Evolutionary conservation across 2,888 invertebrate species (phyloP).

Genomic region (Chrysopilus asiliformis): DNA sequence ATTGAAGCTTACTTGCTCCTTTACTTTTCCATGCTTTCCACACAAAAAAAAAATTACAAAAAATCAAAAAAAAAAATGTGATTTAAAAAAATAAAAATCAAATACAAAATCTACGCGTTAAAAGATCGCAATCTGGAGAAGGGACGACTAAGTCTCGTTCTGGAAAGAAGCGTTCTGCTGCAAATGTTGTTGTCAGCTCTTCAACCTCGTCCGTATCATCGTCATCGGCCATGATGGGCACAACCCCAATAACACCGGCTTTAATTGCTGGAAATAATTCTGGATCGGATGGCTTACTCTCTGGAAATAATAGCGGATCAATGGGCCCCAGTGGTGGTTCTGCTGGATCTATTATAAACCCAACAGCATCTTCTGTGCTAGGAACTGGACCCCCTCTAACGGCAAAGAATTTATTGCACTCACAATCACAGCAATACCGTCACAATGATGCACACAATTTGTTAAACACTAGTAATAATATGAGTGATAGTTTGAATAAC

Average conservation of each 20-base stretch:
- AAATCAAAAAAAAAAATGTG: slow-evolving; percentile 9
- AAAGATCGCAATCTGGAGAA: slow-evolving; percentile 21
- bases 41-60: slow-evolving; percentile 10
- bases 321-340: slow-evolving; percentile 12
- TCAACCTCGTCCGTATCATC: slow-evolving; percentile 17
- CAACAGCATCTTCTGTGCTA: too few relatives aligned
- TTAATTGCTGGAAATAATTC: slow-evolving; percentile 12
- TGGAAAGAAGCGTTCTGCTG: slow-evolving; percentile 32
- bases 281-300: slow-evolving; percentile 7
- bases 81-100: not conserved
- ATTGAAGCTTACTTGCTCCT: slow-evolving; percentile 12
- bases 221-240: slow-evolving; percentile 14
- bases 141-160: slow-evolving; percentile 25
- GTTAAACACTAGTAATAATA: slow-evolving; percentile 1
- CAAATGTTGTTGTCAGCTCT: slow-evolving; percentile 13
- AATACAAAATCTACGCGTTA: not conserved
- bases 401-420: slow-evolving; percentile 11
- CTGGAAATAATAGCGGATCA: slow-evolving; percentile 10
- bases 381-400: slow-evolving; percentile 7
- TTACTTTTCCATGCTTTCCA: slow-evolving; percentile 18
- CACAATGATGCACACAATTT: too few relatives aligned
- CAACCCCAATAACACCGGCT: slow-evolving; percentile 12
- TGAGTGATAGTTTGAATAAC: slow-evolving; percentile 4
- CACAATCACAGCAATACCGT: slow-evolving; percentile 9
- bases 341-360: too few relatives aligned